Evolutionary conservation across 1,140 invertebrate genomes (phyloP), one percentile per base, ranked within the genome.

Genomic region (Tetramorium simillimum): DNA sequence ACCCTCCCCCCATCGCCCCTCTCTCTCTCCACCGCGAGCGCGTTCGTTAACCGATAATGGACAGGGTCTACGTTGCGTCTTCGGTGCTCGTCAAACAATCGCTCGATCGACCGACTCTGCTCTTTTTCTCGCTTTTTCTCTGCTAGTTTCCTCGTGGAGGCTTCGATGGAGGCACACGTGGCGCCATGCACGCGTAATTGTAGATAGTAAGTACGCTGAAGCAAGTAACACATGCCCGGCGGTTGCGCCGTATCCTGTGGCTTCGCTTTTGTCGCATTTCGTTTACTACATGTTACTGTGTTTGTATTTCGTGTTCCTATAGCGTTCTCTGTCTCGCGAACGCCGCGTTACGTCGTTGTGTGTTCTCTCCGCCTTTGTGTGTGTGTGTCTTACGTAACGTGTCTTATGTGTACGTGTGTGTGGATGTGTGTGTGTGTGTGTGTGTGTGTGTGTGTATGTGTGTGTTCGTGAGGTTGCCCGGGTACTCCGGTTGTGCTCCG

Each of bases 191-290:
- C 75, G 33, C 63, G 60, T 56, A 80, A 80, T 21, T 65, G 43
- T 86, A 77, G 76, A 40, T 78, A 80, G 46, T 92, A 92, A 92
- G 89, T 92, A 91, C 88, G 86, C 88, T 91, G 88, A 72, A 89
- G 87, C 90, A 70, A 91, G 88, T 89, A 91, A 53, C 77, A 85
- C 53, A 72, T 60, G 65, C n/a, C 76, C 88, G 73, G 46, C 80
- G 28, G 67, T 53, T 37, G 49, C 43, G 49, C n/a, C 87, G 67
- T 69, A 51, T 58, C 75, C 51, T 81, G 37, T 51, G 46, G 53
- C 12, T 33, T 46, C 33, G 84, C 18, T n/a, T 78, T 81, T 84
- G 62, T 88, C 86, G 87, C 86, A 46, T 56, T 88, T 88, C 58
- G 33, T 51, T 51, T 70, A 70, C 77, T 84, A 82, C 24, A 63